phyloP scores from a whole-genome alignment of 2,888 invertebrate species.

The Lypha dubia region DNA sequence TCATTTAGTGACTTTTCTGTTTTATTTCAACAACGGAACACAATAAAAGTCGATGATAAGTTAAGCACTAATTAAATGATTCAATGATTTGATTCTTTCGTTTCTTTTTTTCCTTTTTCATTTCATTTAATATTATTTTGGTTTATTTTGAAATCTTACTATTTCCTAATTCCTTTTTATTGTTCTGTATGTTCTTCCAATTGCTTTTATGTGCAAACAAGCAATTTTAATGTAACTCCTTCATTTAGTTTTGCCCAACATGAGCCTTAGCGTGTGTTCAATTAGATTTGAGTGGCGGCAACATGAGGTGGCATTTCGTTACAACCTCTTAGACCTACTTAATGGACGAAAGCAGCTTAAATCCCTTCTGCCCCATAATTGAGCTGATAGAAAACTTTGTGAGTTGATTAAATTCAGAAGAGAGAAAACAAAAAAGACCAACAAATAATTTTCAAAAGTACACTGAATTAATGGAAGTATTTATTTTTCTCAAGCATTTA shows the following conservation, averaged over 20 bases:
- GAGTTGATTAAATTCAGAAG: conserved; percentile 13
- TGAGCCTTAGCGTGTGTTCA: conserved; percentile 63
- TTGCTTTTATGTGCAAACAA: conserved; percentile 78
- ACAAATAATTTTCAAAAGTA: conserved; percentile 15
- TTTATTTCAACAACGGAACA: conserved; percentile 43
- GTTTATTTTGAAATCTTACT: conserved; percentile 7
- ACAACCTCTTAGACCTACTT: conserved; percentile 33
- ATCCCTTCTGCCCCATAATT: not conserved
- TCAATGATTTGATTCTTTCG: conserved; percentile 79
- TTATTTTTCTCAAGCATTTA: conserved; percentile 22
- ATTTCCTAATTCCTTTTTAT: conserved; percentile 78
- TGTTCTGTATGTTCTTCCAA: conserved; percentile 79
- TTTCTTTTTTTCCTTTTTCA: conserved; percentile 34
- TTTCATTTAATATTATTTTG: not conserved
- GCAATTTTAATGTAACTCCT: conserved; percentile 69
- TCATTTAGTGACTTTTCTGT: conserved; percentile 39
- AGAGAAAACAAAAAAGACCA: not conserved
- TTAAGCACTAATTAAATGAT: conserved; percentile 83
- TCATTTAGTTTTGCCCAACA: conserved; percentile 60
- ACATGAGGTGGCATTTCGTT: conserved; percentile 46
- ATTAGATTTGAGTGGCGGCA: conserved; percentile 53
- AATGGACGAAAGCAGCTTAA: not conserved
- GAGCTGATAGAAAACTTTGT: conserved; percentile 33
- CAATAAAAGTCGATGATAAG: conserved; percentile 73
- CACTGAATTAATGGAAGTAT: conserved; percentile 44